Conservation (phyloP, 2,113 vertebrate species). For the Tragelaphus strepsiceros region DNA sequence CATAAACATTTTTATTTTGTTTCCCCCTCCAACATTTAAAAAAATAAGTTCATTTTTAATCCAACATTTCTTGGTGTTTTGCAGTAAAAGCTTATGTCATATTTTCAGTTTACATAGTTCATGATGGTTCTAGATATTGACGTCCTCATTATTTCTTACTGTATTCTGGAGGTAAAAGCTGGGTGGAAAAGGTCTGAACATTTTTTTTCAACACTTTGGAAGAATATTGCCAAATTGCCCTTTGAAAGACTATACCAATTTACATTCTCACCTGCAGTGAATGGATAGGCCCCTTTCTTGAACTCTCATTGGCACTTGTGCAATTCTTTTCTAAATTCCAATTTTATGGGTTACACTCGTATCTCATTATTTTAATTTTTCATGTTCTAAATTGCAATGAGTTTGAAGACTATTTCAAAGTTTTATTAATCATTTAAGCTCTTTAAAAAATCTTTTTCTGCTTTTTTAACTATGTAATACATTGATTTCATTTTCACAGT, state of each 20-base stretch:
- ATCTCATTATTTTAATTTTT: constrained; percentile 15
- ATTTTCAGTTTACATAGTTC: background rate
- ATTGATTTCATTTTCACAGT: background rate
- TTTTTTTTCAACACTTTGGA: background rate
- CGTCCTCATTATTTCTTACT: background rate
- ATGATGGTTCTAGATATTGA: background rate
- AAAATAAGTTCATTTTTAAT: background rate
- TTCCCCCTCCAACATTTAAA: background rate
- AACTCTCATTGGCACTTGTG: background rate
- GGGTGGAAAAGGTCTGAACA: background rate
- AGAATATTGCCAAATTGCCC: background rate
- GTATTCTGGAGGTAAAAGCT: background rate
- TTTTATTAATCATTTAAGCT: background rate
- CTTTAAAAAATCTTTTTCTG: background rate
- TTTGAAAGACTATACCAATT: background rate
- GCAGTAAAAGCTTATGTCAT: background rate
- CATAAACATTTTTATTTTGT: background rate
- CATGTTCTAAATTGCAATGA: background rate
- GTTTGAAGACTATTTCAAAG: background rate
- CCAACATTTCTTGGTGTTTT: background rate
- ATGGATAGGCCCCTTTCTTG: background rate
- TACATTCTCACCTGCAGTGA: background rate
- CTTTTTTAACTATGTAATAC: background rate
- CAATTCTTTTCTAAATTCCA: background rate
- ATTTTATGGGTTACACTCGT: background rate